Percentiles rank a stretch among this genome's conserved stretches.
phyloP scores from a whole-genome alignment of 2,797 vertebrate genomes.

The Pseudochirops cupreus region DNA sequence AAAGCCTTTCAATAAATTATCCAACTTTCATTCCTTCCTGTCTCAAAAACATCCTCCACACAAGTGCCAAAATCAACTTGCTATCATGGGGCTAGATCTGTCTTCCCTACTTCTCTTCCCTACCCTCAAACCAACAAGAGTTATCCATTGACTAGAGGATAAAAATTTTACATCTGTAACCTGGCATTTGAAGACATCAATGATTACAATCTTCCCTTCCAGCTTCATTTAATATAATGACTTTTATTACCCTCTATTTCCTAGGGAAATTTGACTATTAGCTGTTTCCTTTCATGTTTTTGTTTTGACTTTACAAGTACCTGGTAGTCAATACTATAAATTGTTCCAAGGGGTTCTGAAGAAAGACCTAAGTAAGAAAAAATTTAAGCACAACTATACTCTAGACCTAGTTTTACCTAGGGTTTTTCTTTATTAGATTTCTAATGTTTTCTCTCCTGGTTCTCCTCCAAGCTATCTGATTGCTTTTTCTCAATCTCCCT shows the following conservation, averaged over 20 bases:
- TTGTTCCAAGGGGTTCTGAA: neutral
- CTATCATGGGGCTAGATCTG: neutral
- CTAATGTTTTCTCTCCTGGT: neutral
- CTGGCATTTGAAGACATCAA: neutral
- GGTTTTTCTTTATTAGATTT: neutral
- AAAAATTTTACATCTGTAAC: neutral
- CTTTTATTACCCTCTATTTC: neutral
- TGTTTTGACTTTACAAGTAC: neutral
- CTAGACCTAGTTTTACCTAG: neutral
- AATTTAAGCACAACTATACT: neutral
- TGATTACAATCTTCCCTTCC: neutral
- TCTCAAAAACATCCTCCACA: neutral
- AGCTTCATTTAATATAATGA: neutral
- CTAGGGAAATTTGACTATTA: neutral
- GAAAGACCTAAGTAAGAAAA: neutral
- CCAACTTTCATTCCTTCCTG: neutral
- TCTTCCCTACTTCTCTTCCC: neutral
- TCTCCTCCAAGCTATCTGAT: neutral
- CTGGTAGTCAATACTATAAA: neutral
- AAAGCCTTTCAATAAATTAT: neutral
- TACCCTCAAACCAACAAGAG: neutral
- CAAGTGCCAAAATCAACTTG: neutral
- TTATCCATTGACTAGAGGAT: neutral
- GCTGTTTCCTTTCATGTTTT: neutral
- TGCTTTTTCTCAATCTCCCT: neutral